phyloP scores from a whole-genome alignment of 2,113 vertebrate genomes.

The Parus major region DNA sequence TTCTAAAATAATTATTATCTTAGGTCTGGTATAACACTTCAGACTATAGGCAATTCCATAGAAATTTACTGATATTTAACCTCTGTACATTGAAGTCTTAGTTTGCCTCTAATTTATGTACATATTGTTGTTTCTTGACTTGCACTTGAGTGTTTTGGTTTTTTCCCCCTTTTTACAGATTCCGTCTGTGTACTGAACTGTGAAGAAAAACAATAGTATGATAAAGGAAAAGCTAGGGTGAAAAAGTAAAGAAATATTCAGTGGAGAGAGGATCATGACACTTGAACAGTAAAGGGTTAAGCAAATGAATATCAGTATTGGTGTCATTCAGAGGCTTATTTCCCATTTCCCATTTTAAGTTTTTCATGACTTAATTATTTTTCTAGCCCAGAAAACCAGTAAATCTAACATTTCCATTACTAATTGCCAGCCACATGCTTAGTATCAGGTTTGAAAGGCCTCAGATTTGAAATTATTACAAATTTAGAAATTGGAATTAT shows the following conservation, averaged over 20 bases:
- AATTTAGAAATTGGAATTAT: no score
- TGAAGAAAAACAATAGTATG: neutral
- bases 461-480: neutral
- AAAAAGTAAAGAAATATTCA: neutral
- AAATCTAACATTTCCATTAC: neutral
- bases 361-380: neutral
- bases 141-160: accelerated
- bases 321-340: neutral
- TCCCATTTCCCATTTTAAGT: neutral
- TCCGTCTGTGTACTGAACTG: neutral
- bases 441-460: neutral
- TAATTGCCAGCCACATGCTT: neutral
- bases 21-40: neutral
- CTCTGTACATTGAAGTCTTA: neutral
- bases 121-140: neutral
- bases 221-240: neutral
- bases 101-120: neutral
- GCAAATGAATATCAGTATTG: neutral
- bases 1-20: neutral
- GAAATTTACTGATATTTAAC: neutral
- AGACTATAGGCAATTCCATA: neutral
- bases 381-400: neutral
- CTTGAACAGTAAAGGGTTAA: neutral
- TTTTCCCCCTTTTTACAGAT: neutral
- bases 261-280: neutral